A percentile compares a stretch with the other conserved stretches of the same genome.
These are phyloP conservation scores for Chesias legatella DNA, from an alignment of 2,888 invertebrate genomes.

Conservation along the genomic window DNA sequence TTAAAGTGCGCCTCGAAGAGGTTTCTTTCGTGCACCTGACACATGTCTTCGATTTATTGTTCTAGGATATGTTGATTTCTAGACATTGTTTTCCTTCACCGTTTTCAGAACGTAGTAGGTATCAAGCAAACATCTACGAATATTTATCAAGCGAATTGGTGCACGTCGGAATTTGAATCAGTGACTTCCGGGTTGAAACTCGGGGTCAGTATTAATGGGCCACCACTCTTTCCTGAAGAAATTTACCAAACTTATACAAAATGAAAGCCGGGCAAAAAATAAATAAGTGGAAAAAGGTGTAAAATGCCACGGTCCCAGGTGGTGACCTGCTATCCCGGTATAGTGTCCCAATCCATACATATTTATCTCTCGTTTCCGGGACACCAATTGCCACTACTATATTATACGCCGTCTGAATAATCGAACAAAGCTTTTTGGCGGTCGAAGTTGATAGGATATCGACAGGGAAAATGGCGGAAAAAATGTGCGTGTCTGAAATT, in stretches of 20 bases:
- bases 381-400: slow-evolving; percentile 32
- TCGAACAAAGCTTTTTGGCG: slow-evolving; percentile 43
- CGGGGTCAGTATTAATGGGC: too few species aligned
- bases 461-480: slow-evolving; percentile 29
- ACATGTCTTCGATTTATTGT: too few species aligned
- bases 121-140: too few species aligned
- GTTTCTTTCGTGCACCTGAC: too few species aligned
- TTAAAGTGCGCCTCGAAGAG: too few species aligned
- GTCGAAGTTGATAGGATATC: slow-evolving; percentile 30
- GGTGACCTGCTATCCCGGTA: slow-evolving; percentile 43
- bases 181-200: too few species aligned
- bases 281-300: slow-evolving; percentile 47
- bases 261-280: slow-evolving; percentile 32
- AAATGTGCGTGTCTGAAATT: slow-evolving; percentile 14
- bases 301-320: slow-evolving; percentile 58
- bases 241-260: slow-evolving; percentile 9
- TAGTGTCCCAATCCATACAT: slow-evolving; percentile 48
- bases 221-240: slow-evolving; percentile 2
- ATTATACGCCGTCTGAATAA: slow-evolving; percentile 38
- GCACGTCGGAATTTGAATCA: too few species aligned
- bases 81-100: too few species aligned
- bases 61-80: too few species aligned
- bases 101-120: too few species aligned
- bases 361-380: slow-evolving; percentile 50
- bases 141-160: too few species aligned